phyloP scores from a whole-genome alignment of 2,113 vertebrate genomes.

The Brachyhypopomus gauderio region DNA sequence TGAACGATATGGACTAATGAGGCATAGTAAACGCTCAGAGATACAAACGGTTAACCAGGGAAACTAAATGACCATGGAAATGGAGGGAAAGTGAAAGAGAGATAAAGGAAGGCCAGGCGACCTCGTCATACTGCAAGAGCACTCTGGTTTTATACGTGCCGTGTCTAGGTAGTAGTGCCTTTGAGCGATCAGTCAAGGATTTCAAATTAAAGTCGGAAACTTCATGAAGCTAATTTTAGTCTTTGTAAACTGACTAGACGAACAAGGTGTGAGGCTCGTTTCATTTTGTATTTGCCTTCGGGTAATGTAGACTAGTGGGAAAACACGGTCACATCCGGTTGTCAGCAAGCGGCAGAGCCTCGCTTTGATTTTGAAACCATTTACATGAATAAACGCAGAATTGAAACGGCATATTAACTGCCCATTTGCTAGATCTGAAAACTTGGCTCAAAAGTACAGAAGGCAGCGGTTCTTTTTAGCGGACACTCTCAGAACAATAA shows the following conservation, averaged over 20 bases:
- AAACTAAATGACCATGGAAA: background rate
- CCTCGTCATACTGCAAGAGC: too few relatives aligned
- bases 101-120: background rate
- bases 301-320: slow-evolving; percentile 41
- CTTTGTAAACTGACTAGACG: slow-evolving; percentile 44
- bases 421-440: too few relatives aligned
- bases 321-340: slow-evolving; percentile 45
- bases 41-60: background rate
- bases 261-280: slow-evolving; percentile 55
- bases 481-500: too few relatives aligned
- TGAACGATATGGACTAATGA: background rate
- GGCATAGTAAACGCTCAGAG: background rate
- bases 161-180: slow-evolving; percentile 52
- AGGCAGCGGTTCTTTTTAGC: too few relatives aligned
- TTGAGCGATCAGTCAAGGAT: slow-evolving; percentile 58
- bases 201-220: slow-evolving; percentile 59
- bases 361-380: background rate
- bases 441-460: too few relatives aligned
- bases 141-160: background rate
- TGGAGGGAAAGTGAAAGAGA: background rate
- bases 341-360: background rate
- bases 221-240: slow-evolving; percentile 58
- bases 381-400: background rate
- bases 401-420: too few relatives aligned
- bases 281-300: slow-evolving; percentile 52